Conservation (phyloP, 2,113 vertebrate genomes). For the Pteruthius melanotis region DNA sequence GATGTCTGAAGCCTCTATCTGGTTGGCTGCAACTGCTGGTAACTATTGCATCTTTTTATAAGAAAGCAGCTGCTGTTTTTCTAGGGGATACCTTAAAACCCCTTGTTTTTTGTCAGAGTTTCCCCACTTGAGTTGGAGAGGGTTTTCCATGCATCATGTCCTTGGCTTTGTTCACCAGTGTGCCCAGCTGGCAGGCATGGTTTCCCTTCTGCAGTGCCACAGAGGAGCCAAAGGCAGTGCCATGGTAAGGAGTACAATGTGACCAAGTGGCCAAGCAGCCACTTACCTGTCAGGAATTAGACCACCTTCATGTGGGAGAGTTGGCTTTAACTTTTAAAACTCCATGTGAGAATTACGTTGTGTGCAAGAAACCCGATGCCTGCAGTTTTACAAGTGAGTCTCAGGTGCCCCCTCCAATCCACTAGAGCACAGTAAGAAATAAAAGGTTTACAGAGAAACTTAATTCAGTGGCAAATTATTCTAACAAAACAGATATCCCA, state of each 20-base stretch:
- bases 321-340: slow-evolving; percentile 63
- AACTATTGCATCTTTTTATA: not conserved
- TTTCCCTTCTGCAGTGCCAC: not conserved
- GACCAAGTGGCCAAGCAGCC: slow-evolving; percentile 47
- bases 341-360: slow-evolving; percentile 53
- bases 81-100: not conserved
- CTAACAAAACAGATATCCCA: not conserved
- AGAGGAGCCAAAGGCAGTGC: slow-evolving; percentile 16
- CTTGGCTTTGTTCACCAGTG: not conserved
- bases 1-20: not conserved
- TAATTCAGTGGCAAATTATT: slow-evolving; percentile 1
- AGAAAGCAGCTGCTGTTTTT: not conserved
- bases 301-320: slow-evolving; percentile 61
- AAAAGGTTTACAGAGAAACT: slow-evolving; percentile 31
- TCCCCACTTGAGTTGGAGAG: accelerated
- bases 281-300: slow-evolving; percentile 40
- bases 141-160: accelerated
- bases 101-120: not conserved
- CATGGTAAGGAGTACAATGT: slow-evolving; percentile 38
- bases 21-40: not conserved
- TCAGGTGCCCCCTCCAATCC: slow-evolving; percentile 11
- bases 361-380: slow-evolving; percentile 50
- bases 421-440: slow-evolving; percentile 45
- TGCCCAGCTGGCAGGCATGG: not conserved
- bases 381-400: slow-evolving; percentile 66